phyloP scores from a whole-genome alignment of 1,140 invertebrate species.

The Choristoneura fumiferana region DNA sequence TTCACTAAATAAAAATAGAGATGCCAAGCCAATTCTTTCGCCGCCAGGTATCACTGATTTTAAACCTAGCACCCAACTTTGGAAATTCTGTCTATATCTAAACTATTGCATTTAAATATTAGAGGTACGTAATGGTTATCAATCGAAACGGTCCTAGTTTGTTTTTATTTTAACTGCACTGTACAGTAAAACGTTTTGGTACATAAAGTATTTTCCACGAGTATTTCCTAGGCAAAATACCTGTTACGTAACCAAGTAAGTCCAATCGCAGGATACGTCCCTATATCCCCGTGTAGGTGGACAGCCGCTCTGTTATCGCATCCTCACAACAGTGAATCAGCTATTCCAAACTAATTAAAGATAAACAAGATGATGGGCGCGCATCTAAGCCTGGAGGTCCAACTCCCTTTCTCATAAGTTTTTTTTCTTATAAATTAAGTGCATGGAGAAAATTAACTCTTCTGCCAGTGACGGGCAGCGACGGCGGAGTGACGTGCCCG shows the following conservation, averaged over 20 bases:
- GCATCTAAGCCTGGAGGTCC: constrained; percentile 27
- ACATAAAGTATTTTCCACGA: no score
- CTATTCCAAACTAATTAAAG: constrained; percentile 57
- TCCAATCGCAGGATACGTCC: neutral
- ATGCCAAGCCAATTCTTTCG: no score
- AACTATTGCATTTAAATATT: no score
- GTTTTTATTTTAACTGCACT: neutral
- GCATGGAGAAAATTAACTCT: constrained; percentile 58
- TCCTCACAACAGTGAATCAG: constrained; percentile 45
- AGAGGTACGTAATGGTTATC: neutral
- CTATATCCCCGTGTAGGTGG: constrained; percentile 34
- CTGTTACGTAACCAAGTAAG: neutral
- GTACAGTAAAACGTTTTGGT: no score
- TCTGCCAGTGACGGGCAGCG: constrained; percentile 43
- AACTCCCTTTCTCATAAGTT: constrained; percentile 19
- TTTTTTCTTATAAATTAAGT: constrained; percentile 53
- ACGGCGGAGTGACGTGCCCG: constrained; percentile 51
- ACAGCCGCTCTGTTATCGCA: constrained; percentile 35
- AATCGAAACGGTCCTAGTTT: neutral
- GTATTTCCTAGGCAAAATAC: neutral
- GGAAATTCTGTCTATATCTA: no score
- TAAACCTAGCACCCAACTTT: no score
- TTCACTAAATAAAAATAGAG: no score
- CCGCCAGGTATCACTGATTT: no score
- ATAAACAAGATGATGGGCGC: constrained; percentile 56